Conservation (phyloP, 2,113 vertebrate genomes). For the Chionodraco myersi region DNA sequence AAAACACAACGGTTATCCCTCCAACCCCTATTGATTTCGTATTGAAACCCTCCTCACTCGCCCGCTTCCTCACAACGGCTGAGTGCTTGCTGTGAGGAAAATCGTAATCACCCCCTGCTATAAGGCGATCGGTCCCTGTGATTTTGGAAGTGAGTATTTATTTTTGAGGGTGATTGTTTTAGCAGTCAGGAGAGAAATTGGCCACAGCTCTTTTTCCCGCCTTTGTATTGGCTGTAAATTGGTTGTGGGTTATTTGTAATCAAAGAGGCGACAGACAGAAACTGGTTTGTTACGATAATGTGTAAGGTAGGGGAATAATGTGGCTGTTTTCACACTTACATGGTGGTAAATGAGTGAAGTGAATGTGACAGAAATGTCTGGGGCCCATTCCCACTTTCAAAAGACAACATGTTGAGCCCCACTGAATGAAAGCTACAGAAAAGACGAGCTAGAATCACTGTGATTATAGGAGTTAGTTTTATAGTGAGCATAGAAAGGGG, state of each 20-base stretch:
- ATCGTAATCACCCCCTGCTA: constrained; percentile 65
- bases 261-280: constrained; percentile 30
- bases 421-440: constrained; percentile 4
- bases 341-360: constrained; percentile 42
- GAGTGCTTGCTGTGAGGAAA: constrained; percentile 54
- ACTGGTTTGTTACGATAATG: constrained; percentile 35
- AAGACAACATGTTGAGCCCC: not conserved
- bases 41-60: constrained; percentile 65
- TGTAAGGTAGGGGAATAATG: constrained; percentile 26
- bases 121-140: constrained; percentile 34
- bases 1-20: constrained; percentile 77
- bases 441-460: not conserved
- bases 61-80: constrained; percentile 39
- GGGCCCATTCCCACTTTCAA: not conserved
- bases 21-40: constrained; percentile 65
- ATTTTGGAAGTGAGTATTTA: constrained; percentile 61
- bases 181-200: constrained; percentile 31
- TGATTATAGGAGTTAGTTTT: not conserved
- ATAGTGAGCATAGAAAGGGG: not conserved
- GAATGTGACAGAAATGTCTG: constrained; percentile 19
- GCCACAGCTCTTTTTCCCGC: not conserved
- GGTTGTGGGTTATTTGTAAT: constrained; percentile 33
- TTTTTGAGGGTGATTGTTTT: constrained; percentile 38
- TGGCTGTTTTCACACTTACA: constrained; percentile 16
- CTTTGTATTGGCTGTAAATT: constrained; percentile 22